phyloP scores from a whole-genome alignment of 1,140 invertebrate species.

The Radopholus similis region DNA sequence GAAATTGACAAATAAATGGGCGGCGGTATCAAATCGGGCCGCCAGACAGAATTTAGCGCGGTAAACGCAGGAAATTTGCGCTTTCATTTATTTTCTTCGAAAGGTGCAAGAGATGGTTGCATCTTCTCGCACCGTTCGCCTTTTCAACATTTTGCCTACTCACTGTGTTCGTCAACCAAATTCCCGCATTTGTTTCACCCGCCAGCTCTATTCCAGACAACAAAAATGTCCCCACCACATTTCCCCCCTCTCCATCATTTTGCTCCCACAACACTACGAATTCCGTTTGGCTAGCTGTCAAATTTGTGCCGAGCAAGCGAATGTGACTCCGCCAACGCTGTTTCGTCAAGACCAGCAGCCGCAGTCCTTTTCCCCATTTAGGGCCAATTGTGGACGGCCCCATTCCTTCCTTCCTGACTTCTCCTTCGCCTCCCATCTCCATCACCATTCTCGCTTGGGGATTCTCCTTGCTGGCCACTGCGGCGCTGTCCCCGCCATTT shows the following conservation, averaged over 20 bases:
- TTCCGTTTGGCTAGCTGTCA: conserved; percentile 4
- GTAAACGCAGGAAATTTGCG: too few species aligned
- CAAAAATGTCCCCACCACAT: background rate
- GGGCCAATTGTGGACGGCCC: background rate
- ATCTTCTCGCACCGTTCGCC: too few species aligned
- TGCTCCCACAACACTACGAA: too few species aligned
- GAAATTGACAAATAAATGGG: too few species aligned
- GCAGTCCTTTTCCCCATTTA: background rate
- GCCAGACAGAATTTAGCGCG: too few species aligned
- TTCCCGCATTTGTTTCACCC: background rate
- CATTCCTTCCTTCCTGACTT: background rate
- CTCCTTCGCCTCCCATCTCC: background rate
- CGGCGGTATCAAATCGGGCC: too few species aligned
- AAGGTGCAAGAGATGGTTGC: too few species aligned
- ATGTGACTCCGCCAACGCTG: background rate
- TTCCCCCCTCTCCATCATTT: background rate
- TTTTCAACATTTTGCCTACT: background rate
- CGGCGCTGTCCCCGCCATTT: too few species aligned
- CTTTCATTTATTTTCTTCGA: too few species aligned
- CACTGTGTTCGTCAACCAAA: background rate
- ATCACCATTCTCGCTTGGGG: background rate
- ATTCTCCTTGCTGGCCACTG: too few species aligned
- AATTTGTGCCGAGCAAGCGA: background rate
- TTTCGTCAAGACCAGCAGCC: background rate
- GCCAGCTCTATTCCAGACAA: too few species aligned